Conservation (phyloP, 2,888 invertebrate genomes). For the Drosophila birchii region DNA sequence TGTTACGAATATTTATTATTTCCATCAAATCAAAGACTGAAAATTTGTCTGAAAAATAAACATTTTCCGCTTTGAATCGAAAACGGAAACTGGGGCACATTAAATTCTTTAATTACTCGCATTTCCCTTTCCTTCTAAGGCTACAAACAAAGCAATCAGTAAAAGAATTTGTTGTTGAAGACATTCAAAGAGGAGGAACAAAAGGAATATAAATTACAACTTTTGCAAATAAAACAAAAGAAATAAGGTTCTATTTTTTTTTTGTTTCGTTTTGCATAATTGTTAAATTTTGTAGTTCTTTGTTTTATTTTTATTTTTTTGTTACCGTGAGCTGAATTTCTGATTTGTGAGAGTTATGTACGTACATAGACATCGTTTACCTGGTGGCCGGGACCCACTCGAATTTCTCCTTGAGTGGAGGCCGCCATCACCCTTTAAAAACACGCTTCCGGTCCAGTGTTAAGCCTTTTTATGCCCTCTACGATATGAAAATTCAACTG, state of each 20-base stretch:
- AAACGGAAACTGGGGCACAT: slow-evolving; percentile 22
- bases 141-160: slow-evolving; percentile 28
- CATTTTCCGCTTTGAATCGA: slow-evolving; percentile 3
- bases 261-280: slow-evolving; percentile 25
- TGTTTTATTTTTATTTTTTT: slow-evolving; percentile 64
- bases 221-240: slow-evolving; percentile 31
- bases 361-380: slow-evolving; percentile 89
- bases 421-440: slow-evolving; percentile 86
- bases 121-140: slow-evolving; percentile 29
- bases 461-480: slow-evolving; percentile 85
- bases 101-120: slow-evolving; percentile 5
- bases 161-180: slow-evolving; percentile 22
- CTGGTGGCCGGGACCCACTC: slow-evolving; percentile 92
- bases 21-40: neutral
- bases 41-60: neutral
- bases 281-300: slow-evolving; percentile 42
- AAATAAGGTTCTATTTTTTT: slow-evolving; percentile 18
- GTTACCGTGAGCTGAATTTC: slow-evolving; percentile 86
- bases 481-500: slow-evolving; percentile 83
- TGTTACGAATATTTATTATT: neutral
- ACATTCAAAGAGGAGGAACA: slow-evolving; percentile 34
- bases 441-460: slow-evolving; percentile 85
- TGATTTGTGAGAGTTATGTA: slow-evolving; percentile 86
- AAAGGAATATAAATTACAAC: slow-evolving; percentile 34
- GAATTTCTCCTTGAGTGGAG: slow-evolving; percentile 91